Base-by-base conservation (phyloP, 2,797 vertebrate species). In the Champsocephalus esox region DNA sequence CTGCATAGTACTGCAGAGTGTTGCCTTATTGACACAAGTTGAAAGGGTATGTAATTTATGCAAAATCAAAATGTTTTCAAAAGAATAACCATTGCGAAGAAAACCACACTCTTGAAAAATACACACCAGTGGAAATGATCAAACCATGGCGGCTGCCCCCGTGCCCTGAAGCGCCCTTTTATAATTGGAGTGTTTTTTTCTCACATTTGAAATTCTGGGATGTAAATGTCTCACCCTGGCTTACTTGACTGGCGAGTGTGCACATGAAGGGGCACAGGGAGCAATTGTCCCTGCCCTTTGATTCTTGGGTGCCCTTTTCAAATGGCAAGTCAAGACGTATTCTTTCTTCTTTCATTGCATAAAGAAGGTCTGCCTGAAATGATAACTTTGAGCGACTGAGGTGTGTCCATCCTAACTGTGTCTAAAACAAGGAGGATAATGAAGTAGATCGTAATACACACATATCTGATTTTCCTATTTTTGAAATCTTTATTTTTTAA, bases 191-290 rank as follows among this genome's bases (percentile, higher is more conserved):
- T 61, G 8, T 70, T 73, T 50, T 82, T 66, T 73, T 64, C 70
- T 81, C 79, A 85, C 61, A 82, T 83, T 86, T 74, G 49, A 83
- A 82, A 82, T 71, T 84, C 72, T 58, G 16, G 51, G 59, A 46
- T 54, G 38, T 57, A 67, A 80, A 83, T 82, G 41, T 45, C 21
- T 86, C 73, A 63, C 28, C 65, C 48, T 12, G 76, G 19, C 79
- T 80, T 55, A 64, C 56, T 85, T 79, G 73, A 56, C 75, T 70
- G 78, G 77, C 70, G n/a, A 73, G 59, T 73, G 70, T 77, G 54
- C 71, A 83, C 73, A 86, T 76, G 64, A 80, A 68, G 74, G 50
- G 65, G 57, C 66, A 70, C 56, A n/a, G 14, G 72, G 67, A 82
- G 62, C 80, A 80, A 60, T 72, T 60, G 75, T 72, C 66, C 9